Evolutionary conservation across 2,888 invertebrate species (phyloP).

Genomic region (Macrophya alboannulata): DNA sequence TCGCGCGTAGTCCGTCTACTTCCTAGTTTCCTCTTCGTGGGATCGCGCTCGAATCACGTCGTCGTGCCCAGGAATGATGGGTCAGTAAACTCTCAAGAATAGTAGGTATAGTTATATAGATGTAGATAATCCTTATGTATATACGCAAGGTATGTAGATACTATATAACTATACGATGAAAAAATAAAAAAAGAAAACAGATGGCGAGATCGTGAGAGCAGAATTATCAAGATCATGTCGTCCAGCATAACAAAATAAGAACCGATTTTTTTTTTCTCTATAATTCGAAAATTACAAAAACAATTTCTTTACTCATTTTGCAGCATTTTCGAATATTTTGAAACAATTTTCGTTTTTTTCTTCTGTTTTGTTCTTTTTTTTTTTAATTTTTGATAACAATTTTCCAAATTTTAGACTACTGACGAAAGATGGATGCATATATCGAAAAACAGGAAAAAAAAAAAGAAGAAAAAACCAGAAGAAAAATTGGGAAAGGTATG

Average conservation of each 20-base stretch:
- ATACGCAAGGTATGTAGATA: neutral
- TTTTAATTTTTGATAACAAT: neutral
- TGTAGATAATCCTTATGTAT: conserved; percentile 6
- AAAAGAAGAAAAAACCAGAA: neutral
- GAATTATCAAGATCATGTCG: neutral
- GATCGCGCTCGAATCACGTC: conserved; percentile 40
- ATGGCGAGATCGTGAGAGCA: neutral
- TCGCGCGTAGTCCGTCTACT: neutral
- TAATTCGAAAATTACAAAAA: neutral
- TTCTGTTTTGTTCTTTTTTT: neutral
- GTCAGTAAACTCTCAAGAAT: conserved; percentile 43
- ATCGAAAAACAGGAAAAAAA: neutral
- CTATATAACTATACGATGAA: neutral
- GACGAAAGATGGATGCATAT: no score
- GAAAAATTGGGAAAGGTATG: conserved; percentile 1
- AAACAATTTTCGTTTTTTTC: neutral
- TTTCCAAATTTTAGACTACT: neutral
- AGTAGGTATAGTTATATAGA: neutral
- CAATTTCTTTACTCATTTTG: no score
- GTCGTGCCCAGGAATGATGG: conserved; percentile 29
- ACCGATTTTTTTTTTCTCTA: neutral
- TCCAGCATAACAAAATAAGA: neutral
- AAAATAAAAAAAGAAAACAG: neutral
- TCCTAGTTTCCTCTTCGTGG: conserved; percentile 49
- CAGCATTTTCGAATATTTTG: no score